phyloP scores from a whole-genome alignment of 2,888 invertebrate genomes.

The Drosophila monieri region DNA sequence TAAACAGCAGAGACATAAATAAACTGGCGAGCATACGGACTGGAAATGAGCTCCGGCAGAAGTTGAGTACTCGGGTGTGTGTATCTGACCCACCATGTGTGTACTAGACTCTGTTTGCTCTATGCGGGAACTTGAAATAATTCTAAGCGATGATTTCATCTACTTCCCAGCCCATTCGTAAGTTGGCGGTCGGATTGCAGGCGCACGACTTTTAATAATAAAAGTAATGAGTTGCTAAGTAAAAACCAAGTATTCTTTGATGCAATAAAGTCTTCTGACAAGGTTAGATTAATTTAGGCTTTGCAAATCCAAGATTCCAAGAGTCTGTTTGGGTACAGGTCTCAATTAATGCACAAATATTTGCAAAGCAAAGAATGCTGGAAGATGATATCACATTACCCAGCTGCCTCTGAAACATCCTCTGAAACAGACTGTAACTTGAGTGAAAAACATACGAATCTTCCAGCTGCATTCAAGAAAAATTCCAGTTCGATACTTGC shows the following conservation, averaged over 20 bases:
- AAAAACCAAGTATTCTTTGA: conserved; percentile 3
- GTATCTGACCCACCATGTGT: conserved; percentile 34
- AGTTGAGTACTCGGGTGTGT: conserved; percentile 42
- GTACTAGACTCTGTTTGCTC: conserved; percentile 15
- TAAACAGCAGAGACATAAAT: conserved; percentile 61
- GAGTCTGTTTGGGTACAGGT: conserved; percentile 1
- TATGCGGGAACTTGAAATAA: conserved; percentile 66
- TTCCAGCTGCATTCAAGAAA: conserved; percentile 35
- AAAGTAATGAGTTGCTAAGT: conserved; percentile 3
- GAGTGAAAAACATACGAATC: conserved; percentile 1
- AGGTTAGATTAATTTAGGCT: conserved; percentile 68
- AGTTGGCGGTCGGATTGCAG: conserved; percentile 17
- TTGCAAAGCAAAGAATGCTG: conserved; percentile 33
- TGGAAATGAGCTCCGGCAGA: conserved; percentile 64
- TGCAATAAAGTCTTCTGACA: conserved; percentile 36
- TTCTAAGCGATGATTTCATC: conserved; percentile 76
- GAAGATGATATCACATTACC: conserved; percentile 63
- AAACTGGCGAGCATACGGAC: conserved; percentile 49
- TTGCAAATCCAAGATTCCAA: conserved; percentile 34
- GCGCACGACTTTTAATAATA: conserved; percentile 40
- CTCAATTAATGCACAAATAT: conserved; percentile 56
- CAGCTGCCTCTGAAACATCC: conserved; percentile 5
- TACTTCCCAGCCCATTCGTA: conserved; percentile 55
- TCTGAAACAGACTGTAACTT: conserved; percentile 1
- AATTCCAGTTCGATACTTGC: conserved; percentile 45